phyloP scores from a whole-genome alignment of 2,888 invertebrate species.

The Lithophane ornitopus region DNA sequence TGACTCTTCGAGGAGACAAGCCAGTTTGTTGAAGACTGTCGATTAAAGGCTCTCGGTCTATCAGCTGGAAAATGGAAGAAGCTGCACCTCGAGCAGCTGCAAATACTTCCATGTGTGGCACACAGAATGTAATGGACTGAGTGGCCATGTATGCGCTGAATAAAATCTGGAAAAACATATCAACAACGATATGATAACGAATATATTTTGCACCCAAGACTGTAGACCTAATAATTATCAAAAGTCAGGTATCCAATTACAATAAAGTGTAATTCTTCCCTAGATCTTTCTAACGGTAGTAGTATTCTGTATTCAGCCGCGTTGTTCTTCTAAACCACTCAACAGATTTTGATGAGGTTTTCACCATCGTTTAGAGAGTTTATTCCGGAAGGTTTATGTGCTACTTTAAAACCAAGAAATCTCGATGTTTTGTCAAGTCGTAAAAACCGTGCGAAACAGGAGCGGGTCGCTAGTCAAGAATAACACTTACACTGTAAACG shows the following conservation, averaged over 20 bases:
- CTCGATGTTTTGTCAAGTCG: neutral
- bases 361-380: neutral
- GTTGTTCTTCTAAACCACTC: neutral
- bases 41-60: conserved; percentile 93
- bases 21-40: conserved; percentile 92
- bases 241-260: neutral
- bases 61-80: conserved; percentile 92
- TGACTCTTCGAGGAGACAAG: conserved; percentile 89
- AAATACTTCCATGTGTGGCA: conserved; percentile 94
- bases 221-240: neutral
- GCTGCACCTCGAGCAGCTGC: conserved; percentile 94
- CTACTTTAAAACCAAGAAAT: neutral
- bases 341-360: neutral
- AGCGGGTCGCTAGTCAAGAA: neutral
- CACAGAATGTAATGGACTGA: conserved; percentile 94
- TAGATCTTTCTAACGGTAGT: neutral
- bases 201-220: neutral
- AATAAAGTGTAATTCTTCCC: neutral
- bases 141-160: conserved; percentile 95
- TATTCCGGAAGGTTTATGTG: neutral
- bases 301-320: neutral
- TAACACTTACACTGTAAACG: conserved; percentile 92
- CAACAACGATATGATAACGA: neutral
- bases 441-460: too few species aligned
- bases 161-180: conserved; percentile 89